A percentile compares a stretch with the other conserved stretches of the same genome.
phyloP scores from a whole-genome alignment of 2,113 vertebrate genomes.

The Oreocharis arfaki region DNA sequence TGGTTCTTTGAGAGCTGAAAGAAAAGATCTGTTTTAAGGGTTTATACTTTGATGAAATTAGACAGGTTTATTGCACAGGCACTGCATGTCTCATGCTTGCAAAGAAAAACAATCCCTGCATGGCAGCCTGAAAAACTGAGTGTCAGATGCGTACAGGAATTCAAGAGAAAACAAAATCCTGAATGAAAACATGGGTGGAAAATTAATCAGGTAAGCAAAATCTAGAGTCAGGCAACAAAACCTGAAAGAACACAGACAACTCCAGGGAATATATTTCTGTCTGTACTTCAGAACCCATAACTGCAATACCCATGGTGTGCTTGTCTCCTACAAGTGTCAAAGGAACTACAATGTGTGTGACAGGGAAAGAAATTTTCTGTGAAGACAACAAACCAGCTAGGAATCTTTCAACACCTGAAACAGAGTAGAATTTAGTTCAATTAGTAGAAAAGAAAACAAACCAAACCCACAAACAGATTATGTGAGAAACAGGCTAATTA shows the following conservation, averaged over 20 bases:
- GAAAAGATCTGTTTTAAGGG: conserved; percentile 22
- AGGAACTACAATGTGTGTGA: background rate
- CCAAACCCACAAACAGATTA: background rate
- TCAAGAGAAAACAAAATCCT: background rate
- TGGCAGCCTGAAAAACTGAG: background rate
- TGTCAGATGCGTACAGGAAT: background rate
- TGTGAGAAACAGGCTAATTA: background rate
- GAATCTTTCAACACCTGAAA: conserved; percentile 1
- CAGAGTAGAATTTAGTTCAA: background rate
- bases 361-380: background rate
- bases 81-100: background rate
- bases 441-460: background rate
- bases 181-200: background rate
- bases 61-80: background rate
- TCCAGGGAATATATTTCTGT: background rate
- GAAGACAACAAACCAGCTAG: background rate
- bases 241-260: background rate
- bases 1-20: conserved; percentile 67
- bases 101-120: background rate
- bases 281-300: background rate
- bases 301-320: background rate
- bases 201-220: background rate
- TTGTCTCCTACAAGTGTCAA: background rate
- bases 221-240: background rate
- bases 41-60: background rate